phyloP scores from a whole-genome alignment of 2,797 vertebrate genomes.

The Rallus crepitans region DNA sequence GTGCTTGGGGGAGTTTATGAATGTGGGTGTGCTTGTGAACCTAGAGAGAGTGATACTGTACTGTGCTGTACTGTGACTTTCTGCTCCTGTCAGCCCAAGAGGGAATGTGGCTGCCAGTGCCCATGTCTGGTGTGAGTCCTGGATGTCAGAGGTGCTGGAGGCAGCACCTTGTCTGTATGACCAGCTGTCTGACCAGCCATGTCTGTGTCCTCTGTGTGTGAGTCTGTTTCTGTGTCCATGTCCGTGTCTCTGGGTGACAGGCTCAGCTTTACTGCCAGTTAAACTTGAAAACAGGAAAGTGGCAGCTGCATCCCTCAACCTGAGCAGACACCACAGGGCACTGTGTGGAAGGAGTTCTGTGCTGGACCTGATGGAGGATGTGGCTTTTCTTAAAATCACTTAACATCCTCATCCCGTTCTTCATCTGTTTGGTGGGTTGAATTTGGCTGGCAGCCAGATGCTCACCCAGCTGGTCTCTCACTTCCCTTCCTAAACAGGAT shows the following conservation, averaged over 20 bases:
- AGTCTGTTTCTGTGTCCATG: neutral
- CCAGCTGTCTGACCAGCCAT: rapidly evolving
- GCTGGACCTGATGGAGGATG: neutral
- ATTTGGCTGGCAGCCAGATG: neutral
- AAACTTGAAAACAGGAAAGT: neutral
- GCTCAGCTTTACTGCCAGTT: neutral
- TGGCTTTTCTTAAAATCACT: neutral
- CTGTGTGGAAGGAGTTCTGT: neutral
- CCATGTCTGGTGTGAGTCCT: no score
- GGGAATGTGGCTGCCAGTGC: rapidly evolving
- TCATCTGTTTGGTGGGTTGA: neutral
- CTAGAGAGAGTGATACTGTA: rapidly evolving
- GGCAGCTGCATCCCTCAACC: neutral
- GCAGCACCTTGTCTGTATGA: rapidly evolving
- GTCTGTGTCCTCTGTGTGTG: rapidly evolving
- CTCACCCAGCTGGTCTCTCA: neutral
- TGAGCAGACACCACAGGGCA: neutral
- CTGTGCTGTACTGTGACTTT: neutral
- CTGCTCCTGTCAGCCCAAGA: neutral
- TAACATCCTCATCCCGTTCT: neutral
- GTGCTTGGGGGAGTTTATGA: rapidly evolving
- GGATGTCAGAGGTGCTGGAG: rapidly evolving
- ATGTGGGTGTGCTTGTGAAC: rapidly evolving
- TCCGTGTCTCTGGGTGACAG: neutral
- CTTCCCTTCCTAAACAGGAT: neutral